Evolutionary conservation across 2,888 invertebrate genomes (phyloP).

Genomic region (Saturnia japonica): DNA sequence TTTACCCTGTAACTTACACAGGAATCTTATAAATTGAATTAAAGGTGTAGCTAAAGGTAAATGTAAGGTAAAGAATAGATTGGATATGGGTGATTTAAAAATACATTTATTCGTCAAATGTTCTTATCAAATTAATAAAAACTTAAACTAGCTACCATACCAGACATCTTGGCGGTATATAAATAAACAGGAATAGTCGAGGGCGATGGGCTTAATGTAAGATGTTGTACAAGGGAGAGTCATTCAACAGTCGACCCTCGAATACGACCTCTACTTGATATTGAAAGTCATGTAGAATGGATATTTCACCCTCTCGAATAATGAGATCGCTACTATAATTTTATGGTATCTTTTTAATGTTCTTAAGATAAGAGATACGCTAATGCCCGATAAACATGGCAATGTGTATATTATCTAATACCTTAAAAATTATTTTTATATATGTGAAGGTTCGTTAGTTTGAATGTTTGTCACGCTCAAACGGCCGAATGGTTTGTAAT

Average conservation of each 20-base stretch:
- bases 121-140: neutral
- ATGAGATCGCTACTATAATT: constrained; percentile 29
- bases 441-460: no score
- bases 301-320: constrained; percentile 47
- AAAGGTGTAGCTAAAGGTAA: no score
- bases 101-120: neutral
- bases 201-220: constrained; percentile 49
- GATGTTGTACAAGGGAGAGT: constrained; percentile 52
- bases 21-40: no score
- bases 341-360: constrained; percentile 43
- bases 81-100: neutral
- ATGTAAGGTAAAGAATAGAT: no score
- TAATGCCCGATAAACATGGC: neutral
- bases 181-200: constrained; percentile 26
- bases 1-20: no score
- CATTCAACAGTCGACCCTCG: constrained; percentile 60
- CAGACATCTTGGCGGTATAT: constrained; percentile 14
- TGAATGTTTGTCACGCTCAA: no score
- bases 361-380: constrained; percentile 19
- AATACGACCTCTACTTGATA: constrained; percentile 42
- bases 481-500: no score
- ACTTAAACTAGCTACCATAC: neutral
- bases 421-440: no score
- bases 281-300: constrained; percentile 53
- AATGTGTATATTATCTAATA: neutral